These are phyloP conservation scores for Elgonia sp. DNA, from an alignment of 2,888 invertebrate species.

Conservation along the genomic window DNA sequence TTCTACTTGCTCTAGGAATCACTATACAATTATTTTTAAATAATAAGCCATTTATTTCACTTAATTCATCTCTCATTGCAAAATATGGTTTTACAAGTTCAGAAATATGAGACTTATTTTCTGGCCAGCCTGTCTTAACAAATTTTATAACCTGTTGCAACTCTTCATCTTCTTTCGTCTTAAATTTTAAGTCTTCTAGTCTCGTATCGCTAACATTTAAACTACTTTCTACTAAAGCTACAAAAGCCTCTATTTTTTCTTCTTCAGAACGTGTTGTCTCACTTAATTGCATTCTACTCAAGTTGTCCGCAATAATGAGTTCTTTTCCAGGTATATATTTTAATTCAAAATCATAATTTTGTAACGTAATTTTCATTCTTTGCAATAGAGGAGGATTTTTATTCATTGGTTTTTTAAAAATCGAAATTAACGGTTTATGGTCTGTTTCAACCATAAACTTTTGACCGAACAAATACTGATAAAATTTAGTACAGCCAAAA, in stretches of 20 bases:
- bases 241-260: slow-evolving; percentile 67
- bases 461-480: slow-evolving; percentile 79
- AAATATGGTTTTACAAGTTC: slow-evolving; percentile 66
- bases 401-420: slow-evolving; percentile 77
- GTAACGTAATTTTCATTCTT: slow-evolving; percentile 64
- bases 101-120: slow-evolving; percentile 57
- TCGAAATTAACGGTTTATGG: slow-evolving; percentile 79
- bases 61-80: slow-evolving; percentile 68
- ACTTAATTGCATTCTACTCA: slow-evolving; percentile 50
- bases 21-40: slow-evolving; percentile 68
- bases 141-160: slow-evolving; percentile 62
- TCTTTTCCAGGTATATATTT: slow-evolving; percentile 67
- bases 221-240: slow-evolving; percentile 61
- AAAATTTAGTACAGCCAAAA: slow-evolving; percentile 76
- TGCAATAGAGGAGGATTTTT: slow-evolving; percentile 66
- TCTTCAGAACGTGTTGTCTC: slow-evolving; percentile 6
- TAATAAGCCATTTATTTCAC: slow-evolving; percentile 66
- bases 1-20: slow-evolving; percentile 62
- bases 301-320: slow-evolving; percentile 62
- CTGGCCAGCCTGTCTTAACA: slow-evolving; percentile 73
- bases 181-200: slow-evolving; percentile 59
- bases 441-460: slow-evolving; percentile 79
- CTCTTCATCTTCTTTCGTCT: slow-evolving; percentile 61
- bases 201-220: slow-evolving; percentile 57
- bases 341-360: slow-evolving; percentile 60